phyloP scores from a whole-genome alignment of 2,113 vertebrate genomes.

The Seriola quinqueradiata region DNA sequence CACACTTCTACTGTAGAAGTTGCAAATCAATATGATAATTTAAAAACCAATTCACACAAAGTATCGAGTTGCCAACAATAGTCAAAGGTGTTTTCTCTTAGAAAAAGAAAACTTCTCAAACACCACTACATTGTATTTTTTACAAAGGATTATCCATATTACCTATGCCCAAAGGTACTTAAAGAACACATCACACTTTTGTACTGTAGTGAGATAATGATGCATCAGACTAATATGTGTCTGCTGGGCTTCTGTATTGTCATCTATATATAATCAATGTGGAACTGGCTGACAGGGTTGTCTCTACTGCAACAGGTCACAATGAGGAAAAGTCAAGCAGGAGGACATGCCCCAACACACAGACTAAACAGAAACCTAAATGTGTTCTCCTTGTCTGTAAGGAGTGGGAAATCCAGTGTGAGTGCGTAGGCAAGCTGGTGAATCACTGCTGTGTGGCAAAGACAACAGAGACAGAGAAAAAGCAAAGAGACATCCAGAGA shows the following conservation, averaged over 20 bases:
- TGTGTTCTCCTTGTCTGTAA: conserved; percentile 43
- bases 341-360: conserved; percentile 55
- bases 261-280: neutral
- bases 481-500: conserved; percentile 25
- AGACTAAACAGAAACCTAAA: conserved; percentile 73
- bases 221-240: neutral
- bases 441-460: conserved; percentile 74
- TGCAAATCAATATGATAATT: neutral
- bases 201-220: neutral
- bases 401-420: conserved; percentile 71
- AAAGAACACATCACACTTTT: neutral
- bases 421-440: conserved; percentile 76
- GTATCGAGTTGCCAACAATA: neutral
- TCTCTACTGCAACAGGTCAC: conserved; percentile 35
- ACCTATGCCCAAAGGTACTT: too few relatives aligned
- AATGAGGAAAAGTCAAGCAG: conserved; percentile 45
- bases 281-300: neutral
- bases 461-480: conserved; percentile 62
- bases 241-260: neutral
- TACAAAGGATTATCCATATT: neutral
- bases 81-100: neutral
- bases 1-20: too few relatives aligned
- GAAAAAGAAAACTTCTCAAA: neutral
- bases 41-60: neutral
- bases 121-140: neutral